Base-by-base conservation (phyloP, 2,888 invertebrate genomes). In the Malthinus flaveolus region DNA sequence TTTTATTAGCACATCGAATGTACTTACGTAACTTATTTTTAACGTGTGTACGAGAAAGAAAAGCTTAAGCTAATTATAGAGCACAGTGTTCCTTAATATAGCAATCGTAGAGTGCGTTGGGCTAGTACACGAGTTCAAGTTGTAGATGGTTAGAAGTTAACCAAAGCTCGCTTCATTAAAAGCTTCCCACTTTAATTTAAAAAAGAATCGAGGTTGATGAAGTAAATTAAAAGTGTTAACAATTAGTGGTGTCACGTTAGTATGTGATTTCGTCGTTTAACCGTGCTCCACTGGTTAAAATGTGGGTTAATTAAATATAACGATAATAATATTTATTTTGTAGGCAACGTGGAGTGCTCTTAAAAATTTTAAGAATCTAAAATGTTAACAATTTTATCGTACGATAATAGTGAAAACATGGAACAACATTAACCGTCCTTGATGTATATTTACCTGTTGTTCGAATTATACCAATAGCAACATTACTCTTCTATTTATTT, bases 91-190 rank as follows among this genome's bases (percentile, higher is more conserved):
- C 56, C 60, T 53, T 61, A 56, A 56, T 61, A 52, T 61, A 56
- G 56, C 23, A 49, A 23, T 46, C 31, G 39, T 56, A 53, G 56
- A 61, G 53, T 61, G 51, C 60, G 60, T 61, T 61, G 60, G 56
- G 60, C 60, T 49, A 52, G 51, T 23, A 23, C 34, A 44, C 36
- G 44, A 51, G 47, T 42, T 56, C 23, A 48, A 59, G 59, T 49
- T 46, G 39, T 13, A 15, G n/a, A 13, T n/a, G 15, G n/a, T 42
- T 13, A 15, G n/a, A 13, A 23, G 15, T 15, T 42, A 13, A 23
- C 23, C 15, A 42, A 15, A 42, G 39, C 39, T 42, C 39, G 5
- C 23, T 39, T 42, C 1, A 42, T 42, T 42, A 42, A 31, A 32
- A 32, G 32, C 32, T 11, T 31, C 12, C 23, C 32, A 37, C 9